phyloP scores from a whole-genome alignment of 2,797 vertebrate species.

The Amphiprion clarkii region DNA sequence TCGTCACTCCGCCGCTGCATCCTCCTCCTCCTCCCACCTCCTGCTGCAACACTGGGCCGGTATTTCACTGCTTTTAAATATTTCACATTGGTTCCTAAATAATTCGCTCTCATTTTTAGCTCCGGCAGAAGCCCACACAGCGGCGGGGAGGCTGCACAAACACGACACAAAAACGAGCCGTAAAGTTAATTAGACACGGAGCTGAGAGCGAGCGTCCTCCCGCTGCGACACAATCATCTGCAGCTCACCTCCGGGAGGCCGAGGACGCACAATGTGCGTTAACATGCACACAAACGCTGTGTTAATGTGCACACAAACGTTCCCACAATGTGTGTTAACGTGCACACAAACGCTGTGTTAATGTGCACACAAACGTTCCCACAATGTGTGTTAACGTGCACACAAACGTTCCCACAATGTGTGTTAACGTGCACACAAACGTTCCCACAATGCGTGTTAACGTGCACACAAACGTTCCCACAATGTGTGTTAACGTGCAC shows the following conservation, averaged over 20 bases:
- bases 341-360: too few species aligned
- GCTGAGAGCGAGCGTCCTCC: constrained; percentile 73
- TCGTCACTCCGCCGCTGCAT: constrained; percentile 20
- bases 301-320: too few species aligned
- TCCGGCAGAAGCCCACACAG: constrained; percentile 47
- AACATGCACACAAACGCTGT: constrained; percentile 18
- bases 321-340: too few species aligned
- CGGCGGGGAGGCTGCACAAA: not conserved
- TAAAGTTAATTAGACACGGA: constrained; percentile 82
- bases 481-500: not conserved
- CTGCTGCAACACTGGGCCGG: constrained; percentile 52
- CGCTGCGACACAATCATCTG: constrained; percentile 72
- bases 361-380: too few species aligned
- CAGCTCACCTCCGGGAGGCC: constrained; percentile 62
- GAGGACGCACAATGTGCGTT: constrained; percentile 13
- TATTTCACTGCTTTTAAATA: constrained; percentile 62
- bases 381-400: constrained; percentile 35
- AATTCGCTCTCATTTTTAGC: constrained; percentile 58
- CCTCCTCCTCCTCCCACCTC: constrained; percentile 52
- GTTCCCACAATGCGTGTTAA: constrained; percentile 8
- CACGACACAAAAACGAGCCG: constrained; percentile 59
- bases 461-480: constrained; percentile 46
- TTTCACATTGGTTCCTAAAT: constrained; percentile 62
- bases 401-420: constrained; percentile 36
- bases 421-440: too few species aligned